Evolutionary conservation across 2,113 vertebrate species (phyloP), one percentile per base, ranked within the genome.

Genomic region (Oryctolagus cuniculus): DNA sequence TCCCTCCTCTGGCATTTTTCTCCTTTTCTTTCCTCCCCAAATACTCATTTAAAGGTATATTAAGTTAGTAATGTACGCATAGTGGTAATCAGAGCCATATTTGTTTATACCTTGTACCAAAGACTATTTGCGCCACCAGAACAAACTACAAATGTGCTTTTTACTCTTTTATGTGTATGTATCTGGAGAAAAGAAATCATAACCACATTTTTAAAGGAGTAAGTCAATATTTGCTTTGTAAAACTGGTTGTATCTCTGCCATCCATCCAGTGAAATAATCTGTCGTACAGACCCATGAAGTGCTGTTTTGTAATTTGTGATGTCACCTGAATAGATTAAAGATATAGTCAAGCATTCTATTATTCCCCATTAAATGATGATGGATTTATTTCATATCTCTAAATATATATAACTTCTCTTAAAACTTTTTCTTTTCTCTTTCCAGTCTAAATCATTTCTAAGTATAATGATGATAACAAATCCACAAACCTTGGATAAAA

Each of bases 221-320:
- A 94, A 79, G 64, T 91, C 74, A 82, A n/a, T 89, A 91, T 80
- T 95, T 90, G 63, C 34, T 92, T 95, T 89, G 44, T 93, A 75
- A 3, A 83, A 80, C 34, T 67, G 17, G 29, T 70, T 91, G 19
- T 89, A 72, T 87, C 19, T 90, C 31, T 13, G 73, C 66, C 36
- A 84, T 87, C 13, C 5, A 66, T 58, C 13, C 51, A 67, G 34
- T 81, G 19, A 87, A 89, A 79, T 87, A 84, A 31, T 93, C 36
- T 82, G 10, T 67, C 64, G 81, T 53, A 34, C 64, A 69, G 12
- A 87, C 66, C 3, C 66, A 55, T 69, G 36, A 92, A 92, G 9
- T 12, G 67, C 67, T 94, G 19, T 80, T 80, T 92, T 73, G 4
- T 96, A 88, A 82, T 86, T 93, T 91, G 91, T 29, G 12, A 21